Evolutionary conservation across 2,797 vertebrate species (phyloP).

Genomic region (Eulemur rubriventer): DNA sequence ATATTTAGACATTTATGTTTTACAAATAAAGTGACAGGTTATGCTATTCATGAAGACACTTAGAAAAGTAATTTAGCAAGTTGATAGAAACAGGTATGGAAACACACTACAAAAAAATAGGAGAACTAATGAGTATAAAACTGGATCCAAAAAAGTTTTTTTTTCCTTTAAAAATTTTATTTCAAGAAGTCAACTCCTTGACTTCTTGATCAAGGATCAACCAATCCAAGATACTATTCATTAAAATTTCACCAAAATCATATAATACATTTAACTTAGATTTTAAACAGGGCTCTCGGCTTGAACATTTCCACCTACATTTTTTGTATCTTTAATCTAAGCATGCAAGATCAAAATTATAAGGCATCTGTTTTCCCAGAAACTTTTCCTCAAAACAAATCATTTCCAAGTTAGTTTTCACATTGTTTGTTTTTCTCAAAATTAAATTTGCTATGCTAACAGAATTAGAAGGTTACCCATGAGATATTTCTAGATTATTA

Average conservation of each 20-base stretch:
- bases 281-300: conserved; percentile 37
- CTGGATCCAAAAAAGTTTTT: not conserved
- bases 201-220: conserved; percentile 40
- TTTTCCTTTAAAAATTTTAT: conserved; percentile 49
- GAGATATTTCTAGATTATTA: conserved; percentile 43
- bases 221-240: conserved; percentile 35
- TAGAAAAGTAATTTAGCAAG: conserved; percentile 48
- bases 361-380: conserved; percentile 47
- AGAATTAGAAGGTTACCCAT: conserved; percentile 26
- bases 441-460: conserved; percentile 54
- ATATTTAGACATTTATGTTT: conserved; percentile 29
- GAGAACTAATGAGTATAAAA: conserved; percentile 37
- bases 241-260: conserved; percentile 53
- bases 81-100: conserved; percentile 46
- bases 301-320: conserved; percentile 20
- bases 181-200: conserved; percentile 7
- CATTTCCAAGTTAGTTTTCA: conserved; percentile 55
- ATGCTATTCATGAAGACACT: not conserved
- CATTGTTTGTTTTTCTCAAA: conserved; percentile 52
- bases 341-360: conserved; percentile 37
- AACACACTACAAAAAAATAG: conserved; percentile 25
- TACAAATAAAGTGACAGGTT: conserved; percentile 37
- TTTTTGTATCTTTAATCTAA: conserved; percentile 47
- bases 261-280: conserved; percentile 21
- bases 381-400: conserved; percentile 59